Percentiles rank a stretch among this genome's conserved stretches.
Evolutionary conservation across 2,797 vertebrate species (phyloP).

Genomic region (Hemitrygon akajei): DNA sequence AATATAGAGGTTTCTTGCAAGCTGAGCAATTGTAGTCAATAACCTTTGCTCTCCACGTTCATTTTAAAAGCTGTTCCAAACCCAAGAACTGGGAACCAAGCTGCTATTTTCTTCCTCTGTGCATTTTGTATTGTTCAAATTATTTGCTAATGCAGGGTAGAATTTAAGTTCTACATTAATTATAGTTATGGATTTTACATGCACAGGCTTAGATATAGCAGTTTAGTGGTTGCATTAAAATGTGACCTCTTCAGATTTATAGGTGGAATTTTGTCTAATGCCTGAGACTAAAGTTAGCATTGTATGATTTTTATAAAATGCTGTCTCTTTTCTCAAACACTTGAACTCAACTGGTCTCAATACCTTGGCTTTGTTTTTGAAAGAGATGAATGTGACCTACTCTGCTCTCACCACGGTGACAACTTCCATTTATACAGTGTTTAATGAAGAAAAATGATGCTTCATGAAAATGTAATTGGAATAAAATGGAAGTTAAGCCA

Average conservation of each 20-base stretch:
- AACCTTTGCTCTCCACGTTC: not conserved
- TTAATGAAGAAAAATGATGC: not conserved
- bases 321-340: slow-evolving; percentile 1
- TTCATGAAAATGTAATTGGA: not conserved
- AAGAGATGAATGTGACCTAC: not conserved
- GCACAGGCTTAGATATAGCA: not conserved
- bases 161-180: not conserved
- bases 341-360: not conserved
- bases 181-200: not conserved
- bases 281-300: not conserved
- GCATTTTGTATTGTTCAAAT: not conserved
- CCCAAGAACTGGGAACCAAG: not conserved
- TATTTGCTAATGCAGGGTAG: not conserved
- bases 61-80: not conserved
- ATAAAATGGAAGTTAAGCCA: not conserved
- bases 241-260: not conserved
- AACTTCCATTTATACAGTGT: not conserved
- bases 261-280: not conserved
- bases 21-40: not conserved
- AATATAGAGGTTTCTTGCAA: not conserved
- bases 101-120: not conserved
- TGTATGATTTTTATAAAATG: not conserved
- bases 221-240: not conserved
- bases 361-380: not conserved
- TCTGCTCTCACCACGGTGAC: not conserved